Conservation (phyloP, 2,113 vertebrate species). For the Tychaedon coryphoeus region DNA sequence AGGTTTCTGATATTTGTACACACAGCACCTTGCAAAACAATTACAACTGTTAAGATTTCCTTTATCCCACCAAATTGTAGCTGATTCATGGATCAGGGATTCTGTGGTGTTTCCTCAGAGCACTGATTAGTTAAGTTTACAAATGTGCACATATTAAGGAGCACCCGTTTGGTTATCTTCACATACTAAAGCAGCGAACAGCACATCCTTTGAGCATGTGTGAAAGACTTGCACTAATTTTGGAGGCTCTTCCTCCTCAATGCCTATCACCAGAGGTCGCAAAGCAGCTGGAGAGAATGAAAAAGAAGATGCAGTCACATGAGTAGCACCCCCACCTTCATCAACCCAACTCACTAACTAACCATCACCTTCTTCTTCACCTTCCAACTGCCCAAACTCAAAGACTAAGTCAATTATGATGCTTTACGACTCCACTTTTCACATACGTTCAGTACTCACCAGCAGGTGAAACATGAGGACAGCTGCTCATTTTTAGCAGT, state of each 20-base stretch:
- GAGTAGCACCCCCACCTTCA: not conserved
- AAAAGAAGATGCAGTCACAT: not conserved
- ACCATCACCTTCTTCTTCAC: not conserved
- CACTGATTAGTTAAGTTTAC: not conserved
- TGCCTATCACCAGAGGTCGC: not conserved
- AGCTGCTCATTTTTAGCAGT: constrained; percentile 84
- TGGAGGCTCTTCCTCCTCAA: not conserved
- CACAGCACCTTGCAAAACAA: not conserved
- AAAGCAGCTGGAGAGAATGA: not conserved
- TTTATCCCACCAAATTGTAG: not conserved
- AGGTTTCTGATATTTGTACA: not conserved
- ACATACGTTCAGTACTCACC: constrained; percentile 62
- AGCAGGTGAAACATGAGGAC: constrained; percentile 83
- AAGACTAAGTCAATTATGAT: not conserved
- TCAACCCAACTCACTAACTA: not conserved
- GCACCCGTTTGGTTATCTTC: not conserved
- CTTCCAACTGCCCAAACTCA: not conserved
- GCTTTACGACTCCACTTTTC: not conserved
- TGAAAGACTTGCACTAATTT: not conserved
- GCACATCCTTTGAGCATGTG: fast-evolving
- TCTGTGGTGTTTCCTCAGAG: not conserved
- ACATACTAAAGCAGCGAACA: not conserved
- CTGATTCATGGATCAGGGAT: fast-evolving
- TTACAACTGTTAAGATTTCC: not conserved
- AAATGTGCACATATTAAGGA: not conserved